A percentile compares a stretch with the other conserved stretches of the same genome.
These are phyloP conservation scores for Aplodontia rufa DNA, from an alignment of 2,113 vertebrate species.

Conservation along the genomic window DNA sequence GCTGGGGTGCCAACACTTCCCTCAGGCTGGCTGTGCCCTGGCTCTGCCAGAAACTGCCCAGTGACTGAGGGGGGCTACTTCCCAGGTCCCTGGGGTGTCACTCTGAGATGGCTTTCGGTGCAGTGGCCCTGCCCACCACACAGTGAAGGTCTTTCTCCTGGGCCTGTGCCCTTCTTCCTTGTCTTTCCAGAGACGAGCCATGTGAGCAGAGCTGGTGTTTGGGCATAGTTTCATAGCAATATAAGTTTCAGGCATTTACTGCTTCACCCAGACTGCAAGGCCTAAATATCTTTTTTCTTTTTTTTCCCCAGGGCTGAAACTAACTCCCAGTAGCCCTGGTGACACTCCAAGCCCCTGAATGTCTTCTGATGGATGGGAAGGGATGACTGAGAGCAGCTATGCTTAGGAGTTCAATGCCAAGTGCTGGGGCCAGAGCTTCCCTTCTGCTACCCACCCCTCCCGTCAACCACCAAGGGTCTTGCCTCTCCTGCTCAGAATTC, in stretches of 20 bases:
- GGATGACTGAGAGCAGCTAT: accelerated
- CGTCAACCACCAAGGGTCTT: too few relatives aligned
- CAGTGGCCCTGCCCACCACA: background rate
- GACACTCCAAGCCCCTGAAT: background rate
- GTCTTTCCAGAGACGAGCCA: background rate
- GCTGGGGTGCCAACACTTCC: background rate
- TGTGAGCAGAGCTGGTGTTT: background rate
- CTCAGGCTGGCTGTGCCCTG: too few relatives aligned
- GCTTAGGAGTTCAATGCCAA: too few relatives aligned
- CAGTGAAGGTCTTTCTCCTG: too few relatives aligned
- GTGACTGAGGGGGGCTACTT: too few relatives aligned
- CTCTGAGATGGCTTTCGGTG: background rate
- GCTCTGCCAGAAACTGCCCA: background rate
- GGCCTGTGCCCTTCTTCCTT: background rate
- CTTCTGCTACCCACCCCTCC: background rate
- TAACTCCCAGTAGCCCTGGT: background rate
- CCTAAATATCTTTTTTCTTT: background rate
- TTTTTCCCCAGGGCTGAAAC: background rate
- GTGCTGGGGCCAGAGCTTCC: background rate
- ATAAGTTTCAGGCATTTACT: background rate
- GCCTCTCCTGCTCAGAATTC: background rate
- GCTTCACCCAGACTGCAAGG: background rate
- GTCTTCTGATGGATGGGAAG: background rate
- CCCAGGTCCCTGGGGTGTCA: background rate
- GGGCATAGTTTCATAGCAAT: background rate